Evolutionary conservation across 2,797 vertebrate genomes (phyloP), one percentile per base, ranked within the genome.

Genomic region (Crocidura indochinensis): DNA sequence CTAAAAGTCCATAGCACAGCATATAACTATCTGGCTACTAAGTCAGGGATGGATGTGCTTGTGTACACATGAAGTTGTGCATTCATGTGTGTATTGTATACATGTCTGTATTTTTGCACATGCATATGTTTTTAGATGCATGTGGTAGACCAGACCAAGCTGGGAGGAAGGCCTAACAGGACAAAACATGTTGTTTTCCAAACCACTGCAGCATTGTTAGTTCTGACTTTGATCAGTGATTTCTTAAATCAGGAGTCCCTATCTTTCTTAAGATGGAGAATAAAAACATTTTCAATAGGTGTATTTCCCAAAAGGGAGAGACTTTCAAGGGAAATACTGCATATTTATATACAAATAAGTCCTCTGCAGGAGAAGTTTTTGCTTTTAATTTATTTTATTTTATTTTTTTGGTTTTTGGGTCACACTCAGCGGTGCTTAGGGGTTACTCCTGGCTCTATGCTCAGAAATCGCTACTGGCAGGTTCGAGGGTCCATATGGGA

Each of bases 171-270:
- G 47, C 6, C 15, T 2, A 0, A 8, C 1, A 10, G 31, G 69
- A 5, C 31, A 15, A 10, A 53, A 49, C 2, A 68, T 80, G 20
- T 4, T 44, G 38, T 62, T 81, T 53, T 14, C 51, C 51, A 53
- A 53, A 12, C 12, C 11, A 10, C 51, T 14, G 49, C 51, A 26
- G 19, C 2, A 14, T 3, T 27, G 38, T 87, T 10, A 0, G 7
- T 12, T 78, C 81, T 88, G 84, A 76, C 0, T 0, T 3, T 1
- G 68, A 6, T 65, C 0, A 0, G 76, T 77, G 84, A 91, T 29
- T 56, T 27, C 81, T 73, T n/a, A 65, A 31, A 74, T 84, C 87
- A 83, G 93, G 84, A 60, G 87, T 92, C 90, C 93, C 93, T 92
- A 93, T 88, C 86, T 79, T 74, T 51, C 76, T 51, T 83, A 67